A percentile compares a stretch with the other conserved stretches of the same genome.
phyloP scores from a whole-genome alignment of 2,113 vertebrate genomes.

The Aphelocoma coerulescens region DNA sequence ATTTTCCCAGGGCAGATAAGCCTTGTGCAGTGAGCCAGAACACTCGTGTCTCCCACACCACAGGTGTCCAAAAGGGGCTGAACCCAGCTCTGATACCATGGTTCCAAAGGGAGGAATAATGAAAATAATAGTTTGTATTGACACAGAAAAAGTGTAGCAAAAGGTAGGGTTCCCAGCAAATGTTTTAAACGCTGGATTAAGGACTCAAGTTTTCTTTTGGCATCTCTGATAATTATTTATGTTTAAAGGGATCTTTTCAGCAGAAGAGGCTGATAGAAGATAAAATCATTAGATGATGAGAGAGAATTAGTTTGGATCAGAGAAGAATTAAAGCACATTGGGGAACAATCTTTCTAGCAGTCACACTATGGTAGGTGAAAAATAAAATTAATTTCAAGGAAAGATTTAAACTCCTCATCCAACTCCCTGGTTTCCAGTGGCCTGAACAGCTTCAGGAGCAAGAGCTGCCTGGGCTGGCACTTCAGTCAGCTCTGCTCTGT shows the following conservation, averaged over 20 bases:
- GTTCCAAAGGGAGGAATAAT: background rate
- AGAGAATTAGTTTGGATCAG: background rate
- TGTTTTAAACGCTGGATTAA: background rate
- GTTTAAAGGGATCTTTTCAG: background rate
- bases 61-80: background rate
- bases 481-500: background rate
- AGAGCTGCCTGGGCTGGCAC: background rate
- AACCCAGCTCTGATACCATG: accelerated
- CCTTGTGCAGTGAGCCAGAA: background rate
- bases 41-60: accelerated
- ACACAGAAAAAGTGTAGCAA: background rate
- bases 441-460: background rate
- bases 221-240: background rate
- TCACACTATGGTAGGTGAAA: background rate
- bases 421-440: background rate
- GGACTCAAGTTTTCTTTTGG: background rate
- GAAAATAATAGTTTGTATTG: background rate
- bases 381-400: background rate
- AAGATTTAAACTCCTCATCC: background rate
- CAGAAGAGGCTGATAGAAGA: background rate
- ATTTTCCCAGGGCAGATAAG: background rate
- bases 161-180: background rate
- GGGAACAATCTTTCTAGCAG: background rate
- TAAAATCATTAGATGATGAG: background rate
- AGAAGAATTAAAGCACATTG: background rate